Conservation (phyloP, 1,140 invertebrate genomes). For the Heliconius congener region DNA sequence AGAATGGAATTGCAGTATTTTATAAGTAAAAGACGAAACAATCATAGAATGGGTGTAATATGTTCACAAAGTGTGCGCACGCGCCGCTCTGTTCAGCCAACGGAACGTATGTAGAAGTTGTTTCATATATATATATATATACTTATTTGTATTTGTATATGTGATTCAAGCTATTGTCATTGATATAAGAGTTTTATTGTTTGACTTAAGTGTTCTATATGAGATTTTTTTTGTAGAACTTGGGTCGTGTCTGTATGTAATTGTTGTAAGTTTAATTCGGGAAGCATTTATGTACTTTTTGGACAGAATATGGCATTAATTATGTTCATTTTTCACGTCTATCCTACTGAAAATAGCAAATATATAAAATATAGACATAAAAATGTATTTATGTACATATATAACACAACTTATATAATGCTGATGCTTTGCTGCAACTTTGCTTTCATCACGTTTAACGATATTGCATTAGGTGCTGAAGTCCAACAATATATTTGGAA, state of each 20-base stretch:
- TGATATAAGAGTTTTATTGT: constrained; percentile 17
- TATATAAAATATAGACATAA: too few species aligned
- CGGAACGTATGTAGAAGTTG: constrained; percentile 14
- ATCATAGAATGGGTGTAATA: constrained; percentile 22
- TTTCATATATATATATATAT: constrained; percentile 5
- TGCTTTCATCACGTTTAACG: too few species aligned
- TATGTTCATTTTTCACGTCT: background rate
- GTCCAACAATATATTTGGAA: too few species aligned
- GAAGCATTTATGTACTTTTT: background rate
- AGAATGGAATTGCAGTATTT: background rate
- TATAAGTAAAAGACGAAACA: constrained; percentile 15
- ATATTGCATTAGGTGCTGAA: too few species aligned
- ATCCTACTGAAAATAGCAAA: background rate
- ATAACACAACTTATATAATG: too few species aligned
- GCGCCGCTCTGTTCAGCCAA: constrained; percentile 19
- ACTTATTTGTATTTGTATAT: constrained; percentile 9
- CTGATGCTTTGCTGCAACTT: too few species aligned
- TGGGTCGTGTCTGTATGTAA: background rate
- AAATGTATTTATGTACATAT: too few species aligned
- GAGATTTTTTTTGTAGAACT: background rate
- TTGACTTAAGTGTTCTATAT: background rate
- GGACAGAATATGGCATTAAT: background rate
- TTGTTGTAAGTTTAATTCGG: background rate
- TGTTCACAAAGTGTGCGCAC: constrained; percentile 22
- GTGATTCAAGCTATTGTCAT: constrained; percentile 13